Base-by-base conservation (phyloP, 2,113 vertebrate genomes). In the Epinephelus fuscoguttatus region DNA sequence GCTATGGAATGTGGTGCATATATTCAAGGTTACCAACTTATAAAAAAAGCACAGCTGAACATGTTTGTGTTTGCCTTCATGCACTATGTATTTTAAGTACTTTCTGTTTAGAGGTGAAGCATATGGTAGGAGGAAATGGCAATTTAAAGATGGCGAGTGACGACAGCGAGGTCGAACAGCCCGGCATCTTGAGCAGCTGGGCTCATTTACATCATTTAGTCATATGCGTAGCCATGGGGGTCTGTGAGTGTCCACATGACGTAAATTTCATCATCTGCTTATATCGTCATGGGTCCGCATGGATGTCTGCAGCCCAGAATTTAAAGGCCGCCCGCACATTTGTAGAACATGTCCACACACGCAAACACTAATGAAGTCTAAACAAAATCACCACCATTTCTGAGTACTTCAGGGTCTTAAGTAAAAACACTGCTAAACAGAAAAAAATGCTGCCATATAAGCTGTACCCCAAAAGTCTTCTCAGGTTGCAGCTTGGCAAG, bases 191-290 rank as follows among this genome's bases (percentile, higher is more conserved):
- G 52, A 57, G 40, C 55, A 50, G 75, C 64, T 69, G 53, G 25
- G 11, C 64, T 78, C 55, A 69, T 78, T 69, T 59, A 59, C 63
- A 77, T 77, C 6, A 45, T 66, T 30, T 56, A 76, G 11, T 66
- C 50, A n/a, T 66, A 47, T 64, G 10, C 6, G n/a, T 40, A 63
- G 21, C 60, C 49, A 19, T 12, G 10, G 8, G 42, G 56, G 53
- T 59, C 63, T n/a, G 25, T 30, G 53, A 49, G 25, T 53, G 25
- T 59, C 75, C 53, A 18, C 1, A 1, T 76, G 74, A 76, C 21
- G 33, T 55, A 55, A 25, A 64, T 75, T 19, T 21, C 72, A 75
- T 64, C n/a, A 40, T 75, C 3, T 62, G 60, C 23, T 45, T 7
- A 45, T 77, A 37, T 21, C 52, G 6, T 1, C 2, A 1, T 42